Base-by-base conservation (phyloP, 2,888 invertebrate genomes). In the Zygothrica quintamaculata region DNA sequence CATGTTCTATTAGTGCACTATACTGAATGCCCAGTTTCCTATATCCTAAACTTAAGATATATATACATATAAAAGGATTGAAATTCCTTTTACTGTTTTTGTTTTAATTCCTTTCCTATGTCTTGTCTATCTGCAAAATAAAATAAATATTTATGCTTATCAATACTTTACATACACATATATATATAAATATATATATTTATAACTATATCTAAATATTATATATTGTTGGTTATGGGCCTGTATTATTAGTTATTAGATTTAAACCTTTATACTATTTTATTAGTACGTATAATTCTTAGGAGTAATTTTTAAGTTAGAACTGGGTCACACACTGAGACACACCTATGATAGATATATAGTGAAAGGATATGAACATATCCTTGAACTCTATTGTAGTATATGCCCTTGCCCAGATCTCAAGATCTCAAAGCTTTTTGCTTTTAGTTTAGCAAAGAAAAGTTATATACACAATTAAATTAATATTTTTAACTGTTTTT, bases 171-270 rank as follows among this genome's bases (percentile, higher is more conserved):
- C 53, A 13, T 53, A 25, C n/a, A 40, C 42, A 37, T 43, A 47
- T 53, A 2, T 48, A 71, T 37, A n/a, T 51, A 34, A 25, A 26
- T 26, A 22, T 66, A 51, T 56, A 13, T 59, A 59, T 46, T n/a
- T n/a, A n/a, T n/a, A n/a, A n/a, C n/a, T n/a, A n/a, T n/a, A n/a
- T n/a, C n/a, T n/a, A n/a, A n/a, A n/a, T n/a, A n/a, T n/a, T n/a
- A 15, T 65, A 44, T 29, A 61, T 25, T 53, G 44, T 68, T 74
- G 77, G 77, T 58, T 60, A 42, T 34, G 67, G 78, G 48, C 9
- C n/a, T 53, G 9, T 40, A 48, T 12, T 46, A 44, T 53, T 26
- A 47, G 12, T 9, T 46, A 3, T 18, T 48, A 47, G 13, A 16
- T 31, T 51, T 36, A 11, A 15, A 6, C 6, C 6, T 29, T 16